Evolutionary conservation across 1,140 invertebrate species (phyloP).

Genomic region (Solenopsis invicta): DNA sequence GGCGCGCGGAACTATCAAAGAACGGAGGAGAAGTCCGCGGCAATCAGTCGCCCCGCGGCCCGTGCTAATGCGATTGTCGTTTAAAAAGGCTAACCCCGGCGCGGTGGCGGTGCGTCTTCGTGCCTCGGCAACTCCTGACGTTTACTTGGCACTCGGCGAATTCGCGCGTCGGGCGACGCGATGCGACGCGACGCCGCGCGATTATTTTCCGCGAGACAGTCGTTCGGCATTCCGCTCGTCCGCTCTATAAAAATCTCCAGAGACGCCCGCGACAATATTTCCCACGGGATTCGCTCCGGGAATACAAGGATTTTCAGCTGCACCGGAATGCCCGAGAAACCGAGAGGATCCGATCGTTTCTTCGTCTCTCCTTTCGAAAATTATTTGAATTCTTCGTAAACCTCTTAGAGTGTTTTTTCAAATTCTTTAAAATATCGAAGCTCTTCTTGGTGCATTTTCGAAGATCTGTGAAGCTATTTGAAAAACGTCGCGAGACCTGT

Average conservation of each 20-base stretch:
- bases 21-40: conserved; percentile 31
- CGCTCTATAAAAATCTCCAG: conserved; percentile 21
- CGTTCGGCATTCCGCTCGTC: conserved; percentile 44
- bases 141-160: conserved; percentile 29
- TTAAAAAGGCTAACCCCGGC: conserved; percentile 22
- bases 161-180: not conserved
- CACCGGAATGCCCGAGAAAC: not conserved
- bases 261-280: conserved; percentile 1
- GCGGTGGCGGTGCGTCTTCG: not conserved
- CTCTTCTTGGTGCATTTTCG: not conserved
- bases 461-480: not conserved
- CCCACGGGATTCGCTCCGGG: conserved; percentile 25
- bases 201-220: conserved; percentile 51
- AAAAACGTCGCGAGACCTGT: not conserved
- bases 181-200: not conserved
- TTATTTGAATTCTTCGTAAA: conserved; percentile 8
- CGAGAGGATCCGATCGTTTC: not conserved
- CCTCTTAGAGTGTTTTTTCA: not conserved
- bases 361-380: not conserved
- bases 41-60: conserved; percentile 33
- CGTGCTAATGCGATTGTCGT: conserved; percentile 53
- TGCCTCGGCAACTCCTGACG: not conserved
- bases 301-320: not conserved
- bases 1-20: conserved; percentile 53
- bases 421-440: not conserved